These are phyloP conservation scores for Triplophysa yarkandensis DNA, from an alignment of 2,797 vertebrate species.

Conservation along the genomic window DNA sequence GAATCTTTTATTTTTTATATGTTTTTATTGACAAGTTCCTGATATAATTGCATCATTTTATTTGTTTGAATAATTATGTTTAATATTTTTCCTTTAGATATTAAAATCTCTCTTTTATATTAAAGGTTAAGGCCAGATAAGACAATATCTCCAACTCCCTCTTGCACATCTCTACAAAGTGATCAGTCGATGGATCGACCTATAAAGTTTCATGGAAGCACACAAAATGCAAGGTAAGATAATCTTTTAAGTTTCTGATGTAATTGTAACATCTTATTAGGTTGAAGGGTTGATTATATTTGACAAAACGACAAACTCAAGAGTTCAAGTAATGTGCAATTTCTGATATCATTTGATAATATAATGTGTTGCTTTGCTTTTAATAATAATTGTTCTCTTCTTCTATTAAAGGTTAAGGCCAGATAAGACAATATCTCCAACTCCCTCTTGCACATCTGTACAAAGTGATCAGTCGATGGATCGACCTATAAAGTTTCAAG, in stretches of 20 bases:
- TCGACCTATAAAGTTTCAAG: neutral
- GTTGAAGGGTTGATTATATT: no score
- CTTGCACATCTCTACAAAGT: neutral
- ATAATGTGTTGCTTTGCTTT: no score
- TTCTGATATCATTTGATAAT: no score
- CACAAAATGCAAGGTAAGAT: neutral
- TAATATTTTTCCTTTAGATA: no score
- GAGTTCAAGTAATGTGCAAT: no score
- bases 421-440: neutral
- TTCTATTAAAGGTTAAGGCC: neutral
- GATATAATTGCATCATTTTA: no score
- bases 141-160: neutral
- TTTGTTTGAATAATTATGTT: no score
- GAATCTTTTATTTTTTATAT: neutral
- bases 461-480: slow-evolving; percentile 1
- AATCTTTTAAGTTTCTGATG: no score
- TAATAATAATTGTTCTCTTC: neutral
- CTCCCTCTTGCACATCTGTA: neutral
- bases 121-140: neutral
- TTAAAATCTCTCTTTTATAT: no score
- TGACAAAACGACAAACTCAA: no score
- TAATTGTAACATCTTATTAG: no score
- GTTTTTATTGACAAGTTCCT: neutral
- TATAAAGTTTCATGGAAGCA: neutral
- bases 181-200: neutral